Evolutionary conservation across 2,888 invertebrate genomes (phyloP), one percentile per base, ranked within the genome.

Genomic region (Gastracanthus pulcherrimus): DNA sequence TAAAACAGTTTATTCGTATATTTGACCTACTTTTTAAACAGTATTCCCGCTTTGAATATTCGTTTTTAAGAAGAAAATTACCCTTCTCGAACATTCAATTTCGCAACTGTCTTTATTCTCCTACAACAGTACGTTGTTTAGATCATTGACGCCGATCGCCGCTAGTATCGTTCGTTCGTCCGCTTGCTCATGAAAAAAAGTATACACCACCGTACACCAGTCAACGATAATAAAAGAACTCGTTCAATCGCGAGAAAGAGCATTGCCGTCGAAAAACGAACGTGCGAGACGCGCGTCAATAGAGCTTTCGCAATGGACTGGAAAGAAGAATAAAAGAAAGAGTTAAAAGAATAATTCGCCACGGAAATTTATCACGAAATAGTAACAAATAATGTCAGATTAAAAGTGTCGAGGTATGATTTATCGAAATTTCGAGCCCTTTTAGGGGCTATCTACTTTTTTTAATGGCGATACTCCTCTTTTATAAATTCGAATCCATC

Each of bases 161-260:
- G 26, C 71, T 58, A 60, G 6, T 34, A 58, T 31, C 34, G 70
- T 45, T 51, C 48, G 34, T 69, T 41, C 36, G 29, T 51, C 62
- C 19, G 29, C 51, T n/a, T 34, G 19, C n/a, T 19, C 38, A 29
- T 51, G 69, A 75, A 80, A 74, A 80, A 48, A 34, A 7, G 16
- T 48, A 19, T 7, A n/a, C 38, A 26, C 19, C 34, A 26, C 62
- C 66, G 26, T 36, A 23, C 55, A 62, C 41, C 7, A 45, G 80
- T 69, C 69, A 34, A 75, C 72, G 76, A 77, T 74, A 81, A 81
- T 81, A 81, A 69, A 81, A 81, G 67, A 72, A 51, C 67, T 16
- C 72, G 72, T 77, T 81, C 76, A 55, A 77, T 81, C 67, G 76
- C 67, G 60, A 81, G 67, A 76, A 75, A 69, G 69, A 66, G 76